Percentiles rank a stretch among this genome's conserved stretches.
These are phyloP conservation scores for Clarias macrocephalus DNA, from an alignment of 2,113 vertebrate genomes.

Conservation along the genomic window DNA sequence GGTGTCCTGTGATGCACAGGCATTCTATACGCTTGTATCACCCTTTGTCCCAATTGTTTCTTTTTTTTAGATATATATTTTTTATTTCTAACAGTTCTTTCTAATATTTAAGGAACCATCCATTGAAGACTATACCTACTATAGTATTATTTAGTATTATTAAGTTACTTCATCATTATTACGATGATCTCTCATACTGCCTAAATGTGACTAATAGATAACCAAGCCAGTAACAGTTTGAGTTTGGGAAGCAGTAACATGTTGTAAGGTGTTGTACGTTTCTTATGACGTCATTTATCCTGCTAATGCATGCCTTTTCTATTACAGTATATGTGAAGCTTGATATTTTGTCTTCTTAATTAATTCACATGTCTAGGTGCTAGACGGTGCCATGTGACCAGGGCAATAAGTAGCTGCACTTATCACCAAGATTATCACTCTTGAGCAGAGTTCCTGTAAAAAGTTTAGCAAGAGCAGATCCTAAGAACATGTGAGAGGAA, in stretches of 20 bases:
- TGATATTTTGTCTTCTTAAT: not conserved
- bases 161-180: not conserved
- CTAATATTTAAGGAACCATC: not conserved
- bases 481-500: not conserved
- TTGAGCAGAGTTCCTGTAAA: slow-evolving; percentile 15
- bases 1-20: not conserved
- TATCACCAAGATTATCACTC: slow-evolving; percentile 7
- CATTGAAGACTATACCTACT: not conserved
- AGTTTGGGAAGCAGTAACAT: not conserved
- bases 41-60: not conserved
- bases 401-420: not conserved
- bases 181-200: not conserved
- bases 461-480: not conserved
- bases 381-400: too few species aligned
- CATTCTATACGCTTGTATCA: not conserved
- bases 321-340: not conserved
- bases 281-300: not conserved
- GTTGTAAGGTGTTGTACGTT: not conserved
- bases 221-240: not conserved
- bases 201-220: not conserved
- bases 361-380: not conserved
- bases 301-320: not conserved
- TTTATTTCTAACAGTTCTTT: not conserved
- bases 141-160: not conserved
- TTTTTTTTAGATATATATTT: not conserved